Base-by-base conservation (phyloP, 2,888 invertebrate genomes). In the Margaritifera margaritifera region DNA sequence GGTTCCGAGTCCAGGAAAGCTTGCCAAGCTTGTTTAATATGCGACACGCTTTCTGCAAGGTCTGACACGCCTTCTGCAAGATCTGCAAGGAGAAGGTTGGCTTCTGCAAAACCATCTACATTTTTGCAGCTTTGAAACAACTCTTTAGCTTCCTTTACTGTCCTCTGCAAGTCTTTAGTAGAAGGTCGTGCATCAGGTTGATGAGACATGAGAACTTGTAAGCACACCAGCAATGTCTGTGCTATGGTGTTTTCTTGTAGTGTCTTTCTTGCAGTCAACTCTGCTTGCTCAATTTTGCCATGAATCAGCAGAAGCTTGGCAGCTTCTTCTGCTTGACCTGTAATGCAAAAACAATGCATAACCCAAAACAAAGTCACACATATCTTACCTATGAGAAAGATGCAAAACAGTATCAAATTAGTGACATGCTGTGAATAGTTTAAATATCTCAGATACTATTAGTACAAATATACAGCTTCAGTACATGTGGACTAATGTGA, bases 201-300 rank as follows among this genome's bases (percentile, higher is more conserved):
- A 19, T 62, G 68, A 2, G 63, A 58, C 73, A 81, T 69, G 63
- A 79, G 50, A 66, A 80, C 64, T 27, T 81, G 70, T 31, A 80
- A 74, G 25, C 75, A 60, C 0, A 75, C 66, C 15, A 80, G 66
- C 24, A 80, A 75, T 62, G 78, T 79, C n/a, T 77, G 62, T 1
- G 79, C 84, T 22, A 80, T 73, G 15, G 78, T 56, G 11, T 64
- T 66, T 42, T 77, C 78, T 50, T 80, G 71, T 11, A 61, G 62
- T 15, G 76, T 74, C 42, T 68, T 69, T 60, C 75, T 72, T 4
- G 83, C 82, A 58, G 72, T 72, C 22, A 60, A 11, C 4, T 78
- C 53, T 3, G 84, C 82, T 54, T 80, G 69, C n/a, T 76, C 68
- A 22, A 67, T 61, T 51, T 69, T 62, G 0, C 85, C 85, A 68